Conservation (phyloP, 2,888 invertebrate species). For the Cosmorhoe ocellata region DNA sequence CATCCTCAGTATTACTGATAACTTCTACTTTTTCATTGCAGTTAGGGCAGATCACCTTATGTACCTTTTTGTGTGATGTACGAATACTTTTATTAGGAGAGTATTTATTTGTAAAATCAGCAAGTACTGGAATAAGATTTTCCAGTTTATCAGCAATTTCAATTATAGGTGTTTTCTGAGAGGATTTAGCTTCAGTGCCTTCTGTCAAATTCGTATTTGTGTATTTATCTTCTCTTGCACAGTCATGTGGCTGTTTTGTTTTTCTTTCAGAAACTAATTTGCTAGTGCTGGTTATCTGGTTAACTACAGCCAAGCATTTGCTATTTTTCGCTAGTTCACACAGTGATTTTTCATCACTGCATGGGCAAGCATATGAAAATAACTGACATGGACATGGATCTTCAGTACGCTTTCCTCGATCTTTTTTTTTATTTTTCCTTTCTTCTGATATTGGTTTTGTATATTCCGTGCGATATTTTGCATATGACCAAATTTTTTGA, state of each 20-base stretch:
- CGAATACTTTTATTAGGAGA: conserved; percentile 35
- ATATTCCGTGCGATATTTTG: conserved; percentile 61
- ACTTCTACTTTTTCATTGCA: conserved; percentile 64
- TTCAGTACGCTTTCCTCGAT: conserved; percentile 47
- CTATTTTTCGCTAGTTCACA: conserved; percentile 49
- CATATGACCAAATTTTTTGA: conserved; percentile 64
- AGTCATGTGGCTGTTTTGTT: conserved; percentile 39
- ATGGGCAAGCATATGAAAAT: conserved; percentile 67
- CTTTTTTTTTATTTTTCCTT: conserved; percentile 53
- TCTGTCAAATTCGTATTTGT: conserved; percentile 43
- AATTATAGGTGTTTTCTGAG: conserved; percentile 32
- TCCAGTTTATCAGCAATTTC: conserved; percentile 28
- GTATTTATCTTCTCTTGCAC: conserved; percentile 45
- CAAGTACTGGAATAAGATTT: conserved; percentile 23
- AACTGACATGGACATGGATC: conserved; percentile 68
- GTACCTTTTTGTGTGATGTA: conserved; percentile 43
- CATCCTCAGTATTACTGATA: conserved; percentile 56
- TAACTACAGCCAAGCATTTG: conserved; percentile 41
- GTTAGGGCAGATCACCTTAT: conserved; percentile 59
- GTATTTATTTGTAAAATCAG: conserved; percentile 28
- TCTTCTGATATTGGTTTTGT: conserved; percentile 53
- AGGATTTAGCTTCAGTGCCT: conserved; percentile 34
- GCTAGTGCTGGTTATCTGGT: conserved; percentile 50
- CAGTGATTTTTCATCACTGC: conserved; percentile 53
- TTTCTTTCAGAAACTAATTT: conserved; percentile 33